Evolutionary conservation across 2,888 invertebrate genomes (phyloP).

Genomic region (Caenorhabditis sinica): DNA sequence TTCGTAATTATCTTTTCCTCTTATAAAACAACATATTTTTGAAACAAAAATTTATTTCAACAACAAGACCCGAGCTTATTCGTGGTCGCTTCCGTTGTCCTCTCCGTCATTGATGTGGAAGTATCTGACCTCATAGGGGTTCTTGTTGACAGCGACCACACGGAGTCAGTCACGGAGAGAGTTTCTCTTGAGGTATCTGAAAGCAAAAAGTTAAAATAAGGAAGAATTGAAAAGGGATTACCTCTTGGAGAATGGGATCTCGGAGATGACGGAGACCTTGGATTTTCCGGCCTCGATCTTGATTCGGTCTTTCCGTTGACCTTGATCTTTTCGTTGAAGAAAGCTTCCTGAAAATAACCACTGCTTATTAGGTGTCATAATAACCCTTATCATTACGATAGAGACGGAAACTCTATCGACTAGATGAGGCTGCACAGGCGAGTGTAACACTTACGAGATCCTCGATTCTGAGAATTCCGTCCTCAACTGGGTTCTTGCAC

Average conservation of each 20-base stretch:
- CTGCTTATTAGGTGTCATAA: slow-evolving; percentile 77
- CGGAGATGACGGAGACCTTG: no score
- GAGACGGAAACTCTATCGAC: slow-evolving; percentile 85
- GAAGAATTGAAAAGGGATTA: no score
- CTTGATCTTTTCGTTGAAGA: no score
- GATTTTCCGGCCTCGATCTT: no score
- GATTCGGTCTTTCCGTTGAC: no score
- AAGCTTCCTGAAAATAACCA: no score
- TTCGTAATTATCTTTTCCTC: no score
- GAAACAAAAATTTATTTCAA: slow-evolving; percentile 67
- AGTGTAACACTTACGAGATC: slow-evolving; percentile 91
- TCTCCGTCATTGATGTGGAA: slow-evolving; percentile 91
- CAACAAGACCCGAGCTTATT: slow-evolving; percentile 69
- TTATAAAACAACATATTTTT: neutral
- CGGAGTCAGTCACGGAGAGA: slow-evolving; percentile 98
- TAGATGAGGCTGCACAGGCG: slow-evolving; percentile 20
- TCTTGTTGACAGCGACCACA: slow-evolving; percentile 97
- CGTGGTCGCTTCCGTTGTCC: slow-evolving; percentile 85
- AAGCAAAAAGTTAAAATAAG: no score
- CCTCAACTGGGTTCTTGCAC: no score
- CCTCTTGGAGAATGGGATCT: no score
- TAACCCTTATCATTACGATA: slow-evolving; percentile 77
- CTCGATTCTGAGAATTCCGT: slow-evolving; percentile 96
- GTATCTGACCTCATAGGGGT: slow-evolving; percentile 98
- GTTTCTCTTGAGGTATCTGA: no score